Conservation (phyloP, 2,113 vertebrate species). For the Trinectes maculatus region DNA sequence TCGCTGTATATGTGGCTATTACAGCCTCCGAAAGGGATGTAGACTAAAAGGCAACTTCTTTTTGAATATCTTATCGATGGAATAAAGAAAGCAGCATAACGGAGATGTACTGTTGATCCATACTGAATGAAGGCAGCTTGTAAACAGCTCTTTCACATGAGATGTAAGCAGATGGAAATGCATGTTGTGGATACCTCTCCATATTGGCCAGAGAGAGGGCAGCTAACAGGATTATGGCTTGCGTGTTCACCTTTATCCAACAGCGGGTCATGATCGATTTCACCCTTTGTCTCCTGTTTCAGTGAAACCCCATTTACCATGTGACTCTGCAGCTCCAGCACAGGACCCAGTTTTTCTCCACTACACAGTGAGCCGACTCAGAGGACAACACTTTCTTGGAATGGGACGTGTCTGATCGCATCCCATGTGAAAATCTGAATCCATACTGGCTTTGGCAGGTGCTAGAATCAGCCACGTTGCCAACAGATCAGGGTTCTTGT, state of each 20-base stretch:
- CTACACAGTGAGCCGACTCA: slow-evolving; percentile 9
- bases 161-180: slow-evolving; percentile 45
- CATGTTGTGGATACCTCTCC: slow-evolving; percentile 34
- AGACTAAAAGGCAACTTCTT: slow-evolving; percentile 15
- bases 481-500: slow-evolving; percentile 46
- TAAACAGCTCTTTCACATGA: slow-evolving; percentile 29
- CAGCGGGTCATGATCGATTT: slow-evolving; percentile 71
- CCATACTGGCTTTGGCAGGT: not conserved
- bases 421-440: slow-evolving; percentile 43
- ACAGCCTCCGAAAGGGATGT: slow-evolving; percentile 22
- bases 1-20: not conserved
- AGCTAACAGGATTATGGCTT: slow-evolving; percentile 68
- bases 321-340: slow-evolving; percentile 23
- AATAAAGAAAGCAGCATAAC: not conserved
- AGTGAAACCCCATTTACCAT: slow-evolving; percentile 55
- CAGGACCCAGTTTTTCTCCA: slow-evolving; percentile 20
- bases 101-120: slow-evolving; percentile 11
- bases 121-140: slow-evolving; percentile 11
- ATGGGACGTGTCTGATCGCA: slow-evolving; percentile 52
- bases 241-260: slow-evolving; percentile 65
- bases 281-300: slow-evolving; percentile 55
- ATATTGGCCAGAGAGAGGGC: slow-evolving; percentile 48
- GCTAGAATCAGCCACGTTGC: slow-evolving; percentile 20
- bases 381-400: slow-evolving; percentile 37
- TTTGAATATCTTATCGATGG: slow-evolving; percentile 18